Base-by-base conservation (phyloP, 2,888 invertebrate species). In the Nebria salina region DNA sequence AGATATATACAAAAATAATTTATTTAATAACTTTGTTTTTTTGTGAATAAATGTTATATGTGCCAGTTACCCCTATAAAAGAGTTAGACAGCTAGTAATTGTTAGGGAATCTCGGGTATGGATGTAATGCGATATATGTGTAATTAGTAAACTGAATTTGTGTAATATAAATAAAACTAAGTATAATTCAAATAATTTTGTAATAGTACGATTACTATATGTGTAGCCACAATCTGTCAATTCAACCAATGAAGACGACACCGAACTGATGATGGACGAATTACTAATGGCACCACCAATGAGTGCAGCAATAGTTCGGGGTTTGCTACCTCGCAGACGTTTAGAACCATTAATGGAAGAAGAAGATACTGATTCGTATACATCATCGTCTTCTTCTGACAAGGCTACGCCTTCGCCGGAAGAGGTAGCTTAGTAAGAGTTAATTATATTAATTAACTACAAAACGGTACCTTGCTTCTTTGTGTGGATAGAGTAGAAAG, bases 311-410 rank as follows among this genome's bases (percentile, higher is more conserved):
- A 92, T 92, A 0, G 90, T 94, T 77, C 90, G 94, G 83, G 95
- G 94, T 64, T 88, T 95, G 65, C 88, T 95, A 83, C 94, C 94
- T 83, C 92, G 95, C 88, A 91, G 95, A 89, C 92, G 95, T 84
- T 89, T 96, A 86, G 96, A 96, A 87, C 96, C 96, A 75, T 91
- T 96, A 6, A 92, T 95, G 84, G 96, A 96, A 89, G 96, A 96
- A 89, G 96, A 96, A 84, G 93, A 92, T 82, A 94, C 95, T 25
- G 94, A 94, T 86, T 93, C 93, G 84, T 91, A 90, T 83, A 90
- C 91, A 1, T 87, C 89, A 6, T 86, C 88, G 20, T 86, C 87
- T 1, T 85, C 86, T 2, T 86, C 86, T 64, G 83, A 83, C 34
- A 78, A 82, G 72, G 75, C 87, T 6, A 88, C 89, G 0, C 85